Percentiles rank a stretch among this genome's conserved stretches.
Evolutionary conservation across 2,888 invertebrate species (phyloP).

Genomic region (Ochropacha duplaris): DNA sequence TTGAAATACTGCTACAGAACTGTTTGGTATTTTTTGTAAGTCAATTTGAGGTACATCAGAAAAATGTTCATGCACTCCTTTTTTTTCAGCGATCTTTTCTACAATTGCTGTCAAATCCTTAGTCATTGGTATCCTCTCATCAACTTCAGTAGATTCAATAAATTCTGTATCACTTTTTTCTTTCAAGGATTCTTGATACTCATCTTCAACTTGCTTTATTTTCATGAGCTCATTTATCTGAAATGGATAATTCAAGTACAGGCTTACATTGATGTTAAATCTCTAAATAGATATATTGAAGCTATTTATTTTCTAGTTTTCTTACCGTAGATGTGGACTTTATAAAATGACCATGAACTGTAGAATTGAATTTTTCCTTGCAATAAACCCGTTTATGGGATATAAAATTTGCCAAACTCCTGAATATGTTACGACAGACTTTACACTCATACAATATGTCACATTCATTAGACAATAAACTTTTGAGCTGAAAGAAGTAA

Average conservation of each 20-base stretch:
- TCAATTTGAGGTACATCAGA: constrained; percentile 51
- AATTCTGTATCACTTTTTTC: constrained; percentile 29
- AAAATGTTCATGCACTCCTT: constrained; percentile 38
- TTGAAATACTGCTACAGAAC: constrained; percentile 86
- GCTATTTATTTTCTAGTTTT: constrained; percentile 17
- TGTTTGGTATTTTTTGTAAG: constrained; percentile 83
- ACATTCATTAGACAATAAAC: constrained; percentile 91
- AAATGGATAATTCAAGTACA: constrained; percentile 21
- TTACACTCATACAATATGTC: constrained; percentile 95
- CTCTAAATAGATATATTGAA: constrained; percentile 4
- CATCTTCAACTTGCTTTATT: constrained; percentile 75
- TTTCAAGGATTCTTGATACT: constrained; percentile 66
- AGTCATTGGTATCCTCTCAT: constrained; percentile 66
- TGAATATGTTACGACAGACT: constrained; percentile 92
- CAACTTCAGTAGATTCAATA: constrained; percentile 37
- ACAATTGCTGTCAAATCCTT: constrained; percentile 82
- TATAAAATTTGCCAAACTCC: constrained; percentile 93
- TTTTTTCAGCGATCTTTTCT: constrained; percentile 73
- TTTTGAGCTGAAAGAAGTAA: constrained; percentile 83
- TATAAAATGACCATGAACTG: constrained; percentile 69
- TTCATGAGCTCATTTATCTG: constrained; percentile 71
- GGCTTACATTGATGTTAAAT: constrained; percentile 4
- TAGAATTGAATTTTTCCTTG: constrained; percentile 79
- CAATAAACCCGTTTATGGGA: constrained; percentile 95
- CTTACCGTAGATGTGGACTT: constrained; percentile 73